phyloP scores from a whole-genome alignment of 2,888 invertebrate genomes.

The Mimachlamys varia region DNA sequence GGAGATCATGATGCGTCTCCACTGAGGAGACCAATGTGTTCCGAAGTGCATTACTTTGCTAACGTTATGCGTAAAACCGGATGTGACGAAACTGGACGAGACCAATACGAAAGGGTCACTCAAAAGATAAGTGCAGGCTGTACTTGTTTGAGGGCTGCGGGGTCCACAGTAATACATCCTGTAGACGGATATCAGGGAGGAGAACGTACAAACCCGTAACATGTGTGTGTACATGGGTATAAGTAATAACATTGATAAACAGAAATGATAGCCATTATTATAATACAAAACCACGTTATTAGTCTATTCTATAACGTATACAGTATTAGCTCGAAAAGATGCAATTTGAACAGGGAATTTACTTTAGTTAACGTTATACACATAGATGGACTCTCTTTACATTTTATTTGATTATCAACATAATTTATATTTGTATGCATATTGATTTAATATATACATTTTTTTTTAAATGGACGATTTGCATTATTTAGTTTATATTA shows the following conservation, averaged over 20 bases:
- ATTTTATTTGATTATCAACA: no score
- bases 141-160: slow-evolving; percentile 10
- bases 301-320: not conserved
- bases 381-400: no score
- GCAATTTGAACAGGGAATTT: no score
- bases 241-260: not conserved
- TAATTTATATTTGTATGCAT: no score
- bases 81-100: not conserved
- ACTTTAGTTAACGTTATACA: no score
- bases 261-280: not conserved
- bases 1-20: not conserved
- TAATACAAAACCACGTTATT: not conserved
- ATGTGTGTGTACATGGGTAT: not conserved
- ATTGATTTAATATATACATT: no score
- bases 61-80: not conserved
- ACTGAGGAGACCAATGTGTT: not conserved
- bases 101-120: not conserved
- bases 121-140: slow-evolving; percentile 11
- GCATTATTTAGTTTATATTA: no score
- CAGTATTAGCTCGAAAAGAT: no score
- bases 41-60: not conserved
- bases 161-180: not conserved
- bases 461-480: no score
- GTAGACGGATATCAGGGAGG: not conserved
- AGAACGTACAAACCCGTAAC: not conserved